Base-by-base conservation (phyloP, 2,797 vertebrate genomes). In the Philypnodon macrostomus region DNA sequence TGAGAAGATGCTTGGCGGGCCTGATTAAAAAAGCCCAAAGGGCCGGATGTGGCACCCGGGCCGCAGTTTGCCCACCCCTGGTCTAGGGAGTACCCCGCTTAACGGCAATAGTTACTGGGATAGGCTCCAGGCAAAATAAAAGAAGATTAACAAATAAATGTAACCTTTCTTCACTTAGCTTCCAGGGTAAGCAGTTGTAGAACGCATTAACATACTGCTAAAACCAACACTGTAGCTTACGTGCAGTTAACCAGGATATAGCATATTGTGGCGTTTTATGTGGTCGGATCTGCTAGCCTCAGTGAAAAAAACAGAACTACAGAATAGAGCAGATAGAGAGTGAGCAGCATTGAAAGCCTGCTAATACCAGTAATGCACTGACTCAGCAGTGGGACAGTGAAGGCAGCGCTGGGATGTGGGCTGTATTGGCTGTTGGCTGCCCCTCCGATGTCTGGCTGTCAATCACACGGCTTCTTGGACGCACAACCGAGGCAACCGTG, bases 361-460 rank as follows among this genome's bases (percentile, higher is more conserved):
- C 61, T 83, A 85, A 81, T 85, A 79, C 79, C 59, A 46, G 70
- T 81, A 85, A 86, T 84, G 78, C 65, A 80, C 79, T 86, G 81
- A 88, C 77, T 85, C 80, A 86, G 84, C 78, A 70, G 29, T 56
- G 45, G 53, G n/a, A n/a, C n/a, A n/a, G n/a, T n/a, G n/a, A n/a
- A n/a, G n/a, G n/a, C 80, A 86, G 84, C 78, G 70, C 26, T 56
- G 45, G 53, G 51, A 37, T 14, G 65, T 46, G 40, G 39, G 40
- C 47, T 64, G 64, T 62, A 47, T 56, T 60, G 54, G 67, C 45
- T 75, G 58, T 70, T 74, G 69, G 68, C 66, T 6, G 26, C 52
- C 40, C 44, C 17, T 47, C 52, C 59, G 67, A 54, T 13, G 67
- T 69, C 75, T 70, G 63, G 61, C 53, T 64, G 71, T 80, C 70